phyloP scores from a whole-genome alignment of 2,888 invertebrate species.

The Beris chalybata region DNA sequence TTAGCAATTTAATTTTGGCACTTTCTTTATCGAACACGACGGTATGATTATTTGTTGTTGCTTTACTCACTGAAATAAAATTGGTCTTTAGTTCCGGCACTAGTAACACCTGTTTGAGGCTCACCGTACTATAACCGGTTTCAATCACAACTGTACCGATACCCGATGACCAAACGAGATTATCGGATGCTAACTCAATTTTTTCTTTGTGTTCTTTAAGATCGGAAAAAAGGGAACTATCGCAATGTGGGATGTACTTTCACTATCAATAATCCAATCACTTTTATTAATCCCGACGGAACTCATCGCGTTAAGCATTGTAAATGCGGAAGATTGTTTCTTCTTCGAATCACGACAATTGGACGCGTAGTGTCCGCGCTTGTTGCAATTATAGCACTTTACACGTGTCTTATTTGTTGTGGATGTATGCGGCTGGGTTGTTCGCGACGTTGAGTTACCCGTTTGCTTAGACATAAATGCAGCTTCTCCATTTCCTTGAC shows the following conservation, averaged over 20 bases:
- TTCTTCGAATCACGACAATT: background rate
- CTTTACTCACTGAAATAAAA: conserved; percentile 6
- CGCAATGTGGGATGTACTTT: background rate
- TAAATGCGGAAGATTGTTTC: background rate
- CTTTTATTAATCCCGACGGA: background rate
- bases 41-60: background rate
- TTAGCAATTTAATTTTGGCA: background rate
- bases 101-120: conserved; percentile 1
- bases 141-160: background rate
- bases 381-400: background rate
- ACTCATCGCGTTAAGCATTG: background rate
- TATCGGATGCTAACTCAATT: background rate
- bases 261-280: conserved; percentile 1
- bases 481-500: background rate
- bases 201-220: conserved; percentile 1
- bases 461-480: background rate
- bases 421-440: background rate
- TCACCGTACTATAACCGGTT: background rate
- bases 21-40: background rate
- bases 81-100: conserved; percentile 4
- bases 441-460: background rate
- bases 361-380: background rate
- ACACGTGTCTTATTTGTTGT: background rate
- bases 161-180: background rate
- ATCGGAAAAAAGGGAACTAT: background rate